Percentiles rank a stretch among this genome's conserved stretches.
Conservation (phyloP, 2,113 vertebrate species). For the Desmodus rotundus region DNA sequence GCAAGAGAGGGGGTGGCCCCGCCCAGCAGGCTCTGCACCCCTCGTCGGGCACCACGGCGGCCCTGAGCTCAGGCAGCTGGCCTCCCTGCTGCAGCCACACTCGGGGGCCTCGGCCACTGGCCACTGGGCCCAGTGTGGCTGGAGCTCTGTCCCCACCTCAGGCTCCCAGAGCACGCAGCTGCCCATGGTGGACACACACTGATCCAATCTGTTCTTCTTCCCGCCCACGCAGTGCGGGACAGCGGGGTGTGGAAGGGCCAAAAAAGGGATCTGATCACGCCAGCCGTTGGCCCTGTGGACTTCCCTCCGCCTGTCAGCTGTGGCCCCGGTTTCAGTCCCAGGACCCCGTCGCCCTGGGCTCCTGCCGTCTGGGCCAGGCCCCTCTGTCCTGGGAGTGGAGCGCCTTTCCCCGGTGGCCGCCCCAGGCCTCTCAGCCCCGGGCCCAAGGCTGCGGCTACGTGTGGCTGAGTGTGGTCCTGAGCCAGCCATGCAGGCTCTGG, state of each 20-base stretch:
- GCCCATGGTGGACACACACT: neutral
- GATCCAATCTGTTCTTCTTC: neutral
- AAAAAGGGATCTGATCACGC: neutral
- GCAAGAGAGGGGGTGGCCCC: too few species aligned
- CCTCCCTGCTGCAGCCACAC: neutral
- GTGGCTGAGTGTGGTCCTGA: neutral
- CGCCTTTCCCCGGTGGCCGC: accelerated
- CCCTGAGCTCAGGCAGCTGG: neutral
- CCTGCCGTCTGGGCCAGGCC: neutral
- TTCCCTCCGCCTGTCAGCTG: accelerated
- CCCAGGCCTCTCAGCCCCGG: accelerated
- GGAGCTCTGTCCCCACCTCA: neutral
- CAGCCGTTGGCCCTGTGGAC: neutral
- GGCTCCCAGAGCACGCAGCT: neutral
- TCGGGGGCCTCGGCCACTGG: too few species aligned
- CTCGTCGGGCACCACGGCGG: accelerated
- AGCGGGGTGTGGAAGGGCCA: neutral
- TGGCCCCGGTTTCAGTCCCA: neutral
- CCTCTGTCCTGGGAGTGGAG: neutral
- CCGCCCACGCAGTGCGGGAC: too few species aligned
- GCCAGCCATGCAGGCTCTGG: neutral
- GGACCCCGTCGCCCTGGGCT: neutral
- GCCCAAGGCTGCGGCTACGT: neutral
- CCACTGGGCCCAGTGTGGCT: neutral
- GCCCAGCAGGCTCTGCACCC: neutral